Evolutionary conservation across 2,113 vertebrate species (phyloP).

Genomic region (Arenaria interpres): DNA sequence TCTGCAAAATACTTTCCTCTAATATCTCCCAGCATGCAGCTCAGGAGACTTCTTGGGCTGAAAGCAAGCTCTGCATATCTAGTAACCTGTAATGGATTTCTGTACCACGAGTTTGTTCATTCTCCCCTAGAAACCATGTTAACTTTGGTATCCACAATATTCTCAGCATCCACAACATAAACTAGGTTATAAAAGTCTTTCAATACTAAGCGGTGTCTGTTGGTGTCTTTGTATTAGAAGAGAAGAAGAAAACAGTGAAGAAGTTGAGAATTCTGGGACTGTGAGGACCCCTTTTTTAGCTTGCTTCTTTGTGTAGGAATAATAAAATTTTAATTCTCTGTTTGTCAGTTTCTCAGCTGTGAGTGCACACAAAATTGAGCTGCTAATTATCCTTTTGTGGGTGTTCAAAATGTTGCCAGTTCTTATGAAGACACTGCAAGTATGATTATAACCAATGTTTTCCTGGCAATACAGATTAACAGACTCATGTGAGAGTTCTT

Average conservation of each 20-base stretch:
- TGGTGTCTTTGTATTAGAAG: background rate
- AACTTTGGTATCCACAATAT: background rate
- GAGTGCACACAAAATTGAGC: background rate
- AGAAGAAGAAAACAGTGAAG: background rate
- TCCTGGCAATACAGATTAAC: background rate
- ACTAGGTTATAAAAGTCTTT: background rate
- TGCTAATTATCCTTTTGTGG: background rate
- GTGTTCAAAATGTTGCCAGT: background rate
- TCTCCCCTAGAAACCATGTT: background rate
- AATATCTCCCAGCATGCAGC: background rate
- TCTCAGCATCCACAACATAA: background rate
- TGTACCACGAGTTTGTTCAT: background rate
- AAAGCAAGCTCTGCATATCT: background rate
- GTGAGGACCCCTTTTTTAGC: background rate
- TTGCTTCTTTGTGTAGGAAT: background rate
- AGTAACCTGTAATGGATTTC: background rate
- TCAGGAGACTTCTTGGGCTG: background rate
- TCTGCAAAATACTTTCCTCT: background rate
- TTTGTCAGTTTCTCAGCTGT: background rate
- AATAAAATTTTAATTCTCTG: background rate
- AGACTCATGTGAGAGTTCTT: background rate
- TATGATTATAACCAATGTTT: background rate
- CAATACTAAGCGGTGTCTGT: rapidly evolving
- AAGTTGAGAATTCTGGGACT: background rate
- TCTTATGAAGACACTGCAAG: background rate